These are phyloP conservation scores for Drosophila tropicalis DNA, from an alignment of 1,140 invertebrate genomes.

Conservation along the genomic window DNA sequence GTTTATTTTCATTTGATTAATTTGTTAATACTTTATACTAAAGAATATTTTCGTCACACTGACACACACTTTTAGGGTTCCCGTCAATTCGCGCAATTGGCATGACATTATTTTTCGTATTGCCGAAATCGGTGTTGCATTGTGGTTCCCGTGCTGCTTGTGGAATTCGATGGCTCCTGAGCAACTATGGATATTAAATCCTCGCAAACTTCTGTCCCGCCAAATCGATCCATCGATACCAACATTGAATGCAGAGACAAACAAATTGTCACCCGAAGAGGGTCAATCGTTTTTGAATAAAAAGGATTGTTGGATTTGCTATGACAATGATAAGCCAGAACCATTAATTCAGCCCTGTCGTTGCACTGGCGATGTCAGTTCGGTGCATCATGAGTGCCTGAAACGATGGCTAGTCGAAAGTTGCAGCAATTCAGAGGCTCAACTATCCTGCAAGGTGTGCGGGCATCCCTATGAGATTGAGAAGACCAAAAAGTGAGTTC, in stretches of 20 bases:
- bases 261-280: conserved; percentile 80
- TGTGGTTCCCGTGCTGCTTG: conserved; percentile 97
- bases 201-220: conserved; percentile 90
- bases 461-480: conserved; percentile 90
- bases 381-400: conserved; percentile 96
- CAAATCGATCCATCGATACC: conserved; percentile 84
- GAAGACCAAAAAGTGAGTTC: conserved; percentile 85
- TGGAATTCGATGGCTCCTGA: conserved; percentile 98
- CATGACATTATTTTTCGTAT: conserved; percentile 95
- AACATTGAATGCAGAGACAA: conserved; percentile 74
- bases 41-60: conserved; percentile 7
- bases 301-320: conserved; percentile 96
- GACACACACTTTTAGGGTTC: conserved; percentile 86
- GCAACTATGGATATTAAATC: conserved; percentile 96
- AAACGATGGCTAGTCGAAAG: conserved; percentile 92
- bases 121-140: conserved; percentile 95
- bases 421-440: conserved; percentile 84
- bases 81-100: conserved; percentile 94
- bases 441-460: conserved; percentile 91
- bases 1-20: conserved; percentile 1
- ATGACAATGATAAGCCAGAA: conserved; percentile 91
- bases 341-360: conserved; percentile 94
- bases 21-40: background rate
- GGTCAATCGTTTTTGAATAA: conserved; percentile 84
- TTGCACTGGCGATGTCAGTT: conserved; percentile 94